These are phyloP conservation scores for Syrphus vitripennis DNA, from an alignment of 2,888 invertebrate genomes.

Conservation along the genomic window DNA sequence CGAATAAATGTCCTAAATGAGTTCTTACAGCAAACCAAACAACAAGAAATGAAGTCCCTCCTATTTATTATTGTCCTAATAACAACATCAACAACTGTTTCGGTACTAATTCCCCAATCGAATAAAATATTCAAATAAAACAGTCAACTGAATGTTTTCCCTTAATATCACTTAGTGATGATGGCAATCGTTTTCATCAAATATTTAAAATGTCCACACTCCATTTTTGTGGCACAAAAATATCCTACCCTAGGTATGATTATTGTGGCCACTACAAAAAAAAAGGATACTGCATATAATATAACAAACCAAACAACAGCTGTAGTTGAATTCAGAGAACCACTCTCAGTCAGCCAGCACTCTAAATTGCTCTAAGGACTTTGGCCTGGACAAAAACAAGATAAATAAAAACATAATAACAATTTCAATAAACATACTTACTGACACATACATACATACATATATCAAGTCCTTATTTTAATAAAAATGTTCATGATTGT, in stretches of 20 bases:
- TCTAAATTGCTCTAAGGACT: slow-evolving; percentile 37
- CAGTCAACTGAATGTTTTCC: slow-evolving; percentile 32
- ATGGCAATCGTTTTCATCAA: slow-evolving; percentile 58
- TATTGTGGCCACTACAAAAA: slow-evolving; percentile 43
- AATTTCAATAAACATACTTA: neutral
- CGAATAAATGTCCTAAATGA: neutral
- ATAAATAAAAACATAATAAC: slow-evolving; percentile 7
- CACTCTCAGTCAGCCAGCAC: slow-evolving; percentile 22
- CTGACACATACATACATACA: neutral
- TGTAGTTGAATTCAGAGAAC: slow-evolving; percentile 43
- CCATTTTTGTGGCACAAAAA: slow-evolving; percentile 32
- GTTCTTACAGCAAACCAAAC: neutral
- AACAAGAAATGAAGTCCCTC: neutral
- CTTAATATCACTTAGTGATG: slow-evolving; percentile 43
- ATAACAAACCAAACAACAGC: slow-evolving; percentile 46
- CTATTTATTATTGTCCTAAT: neutral
- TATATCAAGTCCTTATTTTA: neutral
- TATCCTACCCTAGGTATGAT: slow-evolving; percentile 13
- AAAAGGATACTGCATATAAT: neutral
- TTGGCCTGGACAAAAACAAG: slow-evolving; percentile 2
- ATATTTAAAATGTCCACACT: slow-evolving; percentile 69
- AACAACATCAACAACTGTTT: neutral
- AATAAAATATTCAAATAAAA: slow-evolving; percentile 41
- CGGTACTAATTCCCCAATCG: slow-evolving; percentile 5
- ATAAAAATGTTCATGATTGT: slow-evolving; percentile 22